Conservation (phyloP, 2,797 vertebrate species). For the Alauda arvensis region DNA sequence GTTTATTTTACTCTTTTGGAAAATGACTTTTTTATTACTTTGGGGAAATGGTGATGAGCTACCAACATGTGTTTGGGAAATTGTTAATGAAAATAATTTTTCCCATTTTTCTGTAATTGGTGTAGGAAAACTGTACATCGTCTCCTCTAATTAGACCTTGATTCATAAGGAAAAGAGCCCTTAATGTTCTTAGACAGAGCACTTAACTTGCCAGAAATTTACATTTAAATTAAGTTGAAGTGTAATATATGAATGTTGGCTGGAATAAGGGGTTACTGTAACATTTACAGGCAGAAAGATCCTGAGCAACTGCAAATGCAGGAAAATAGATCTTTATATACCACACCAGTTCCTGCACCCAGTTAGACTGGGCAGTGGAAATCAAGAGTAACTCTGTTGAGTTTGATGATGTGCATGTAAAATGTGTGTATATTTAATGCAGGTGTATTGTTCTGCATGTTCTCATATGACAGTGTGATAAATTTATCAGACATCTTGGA, state of each 20-base stretch:
- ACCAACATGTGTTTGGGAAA: constrained; percentile 55
- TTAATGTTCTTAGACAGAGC: constrained; percentile 71
- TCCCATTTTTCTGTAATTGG: constrained; percentile 69
- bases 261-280: constrained; percentile 67
- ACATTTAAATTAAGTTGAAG: constrained; percentile 81
- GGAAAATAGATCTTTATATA: constrained; percentile 55
- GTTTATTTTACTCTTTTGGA: constrained; percentile 56
- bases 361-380: background rate
- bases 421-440: background rate
- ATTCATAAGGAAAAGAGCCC: constrained; percentile 72
- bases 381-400: background rate
- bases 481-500: background rate
- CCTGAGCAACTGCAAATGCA: constrained; percentile 60
- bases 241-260: constrained; percentile 67
- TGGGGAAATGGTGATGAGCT: constrained; percentile 31
- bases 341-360: background rate
- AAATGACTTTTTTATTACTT: constrained; percentile 56
- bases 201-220: constrained; percentile 76
- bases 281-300: constrained; percentile 54
- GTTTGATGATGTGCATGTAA: background rate
- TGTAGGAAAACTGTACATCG: constrained; percentile 62
- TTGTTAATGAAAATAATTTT: constrained; percentile 60
- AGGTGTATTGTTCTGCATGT: background rate
- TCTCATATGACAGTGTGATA: background rate
- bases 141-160: constrained; percentile 70